Base-by-base conservation (phyloP, 2,888 invertebrate species). In the Zele albiditarsus region DNA sequence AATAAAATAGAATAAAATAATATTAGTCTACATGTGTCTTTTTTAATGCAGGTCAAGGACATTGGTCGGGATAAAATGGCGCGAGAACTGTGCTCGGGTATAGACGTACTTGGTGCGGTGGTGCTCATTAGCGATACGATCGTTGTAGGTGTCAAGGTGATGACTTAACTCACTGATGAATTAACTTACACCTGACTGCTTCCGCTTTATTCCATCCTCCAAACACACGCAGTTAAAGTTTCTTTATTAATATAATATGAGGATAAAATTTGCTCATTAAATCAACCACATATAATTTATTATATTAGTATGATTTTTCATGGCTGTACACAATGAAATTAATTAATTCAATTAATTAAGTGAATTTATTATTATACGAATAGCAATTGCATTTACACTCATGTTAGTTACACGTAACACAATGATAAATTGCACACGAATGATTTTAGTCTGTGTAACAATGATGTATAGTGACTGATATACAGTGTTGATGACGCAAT, bases 31-130 rank as follows among this genome's bases (percentile, higher is more conserved):
- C 53, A 53, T 69, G 58, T 57, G 38, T 73, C 25, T 58, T 57
- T 70, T 57, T 71, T 67, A 42, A 75, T 75, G 71, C 71, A 20
- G 75, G 75, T 75, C 75, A 75, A 72, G 75, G 75, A 75, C 65
- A 68, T 65, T n/a, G 42, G 57, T 71, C 38, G 49, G 49, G 49
- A 60, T 58, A 31, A 71, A 75, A 70, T 71, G 46, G 31, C 20
- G 53, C 20, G 66, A 65, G 71, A 71, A 63, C 62, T 63, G 33
- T 20, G 46, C 62, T 53, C 38, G 25, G 42, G 27, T 70, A 12
- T 38, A 38, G 16, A 38, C 49, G 27, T 67, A 67, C 46, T 46
- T n/a, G 25, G 23, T 38, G 63, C 25, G 27, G 25, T 38, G 23
- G 42, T 66, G 53, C 67, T 49, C 46, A 28, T 68, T 71, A 62